Percentiles rank a stretch among this genome's conserved stretches.
phyloP scores from a whole-genome alignment of 2,888 invertebrate species.

The Tridacna gigas region DNA sequence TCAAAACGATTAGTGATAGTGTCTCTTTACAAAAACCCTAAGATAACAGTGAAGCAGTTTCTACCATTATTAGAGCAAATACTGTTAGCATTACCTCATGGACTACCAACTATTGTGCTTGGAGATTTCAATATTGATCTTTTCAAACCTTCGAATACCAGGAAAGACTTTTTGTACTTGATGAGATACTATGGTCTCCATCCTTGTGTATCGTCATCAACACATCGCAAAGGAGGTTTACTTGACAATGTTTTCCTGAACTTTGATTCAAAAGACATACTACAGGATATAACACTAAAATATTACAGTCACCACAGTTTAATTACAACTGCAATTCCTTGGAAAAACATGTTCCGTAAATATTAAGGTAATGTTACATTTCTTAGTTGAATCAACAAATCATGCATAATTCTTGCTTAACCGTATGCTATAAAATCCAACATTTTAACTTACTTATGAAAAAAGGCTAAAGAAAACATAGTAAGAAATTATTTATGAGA shows the following conservation, averaged over 20 bases:
- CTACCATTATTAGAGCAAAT: conserved; percentile 30
- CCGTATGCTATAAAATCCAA: too few relatives aligned
- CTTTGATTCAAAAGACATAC: not conserved
- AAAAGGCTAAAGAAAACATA: too few relatives aligned
- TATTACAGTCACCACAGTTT: conserved; percentile 45
- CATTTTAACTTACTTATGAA: too few relatives aligned
- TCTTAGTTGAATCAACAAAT: too few relatives aligned
- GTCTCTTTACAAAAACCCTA: conserved; percentile 37
- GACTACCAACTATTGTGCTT: conserved; percentile 31
- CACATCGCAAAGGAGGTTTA: conserved; percentile 40
- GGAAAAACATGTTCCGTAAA: too few relatives aligned
- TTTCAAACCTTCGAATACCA: too few relatives aligned
- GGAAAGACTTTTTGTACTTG: conserved; percentile 4
- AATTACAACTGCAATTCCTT: conserved; percentile 23
- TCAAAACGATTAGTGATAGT: conserved; percentile 8
- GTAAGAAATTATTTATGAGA: too few relatives aligned
- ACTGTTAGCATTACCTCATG: conserved; percentile 10
- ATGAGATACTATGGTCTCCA: too few relatives aligned
- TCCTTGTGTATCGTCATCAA: too few relatives aligned
- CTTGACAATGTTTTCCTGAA: conserved; percentile 34
- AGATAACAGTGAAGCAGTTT: conserved; percentile 14
- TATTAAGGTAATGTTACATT: too few relatives aligned
- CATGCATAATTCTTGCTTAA: too few relatives aligned
- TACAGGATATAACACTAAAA: conserved; percentile 34
- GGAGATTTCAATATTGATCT: conserved; percentile 42